These are phyloP conservation scores for Asarcornis scutulata DNA, from an alignment of 2,113 vertebrate species.

Conservation along the genomic window DNA sequence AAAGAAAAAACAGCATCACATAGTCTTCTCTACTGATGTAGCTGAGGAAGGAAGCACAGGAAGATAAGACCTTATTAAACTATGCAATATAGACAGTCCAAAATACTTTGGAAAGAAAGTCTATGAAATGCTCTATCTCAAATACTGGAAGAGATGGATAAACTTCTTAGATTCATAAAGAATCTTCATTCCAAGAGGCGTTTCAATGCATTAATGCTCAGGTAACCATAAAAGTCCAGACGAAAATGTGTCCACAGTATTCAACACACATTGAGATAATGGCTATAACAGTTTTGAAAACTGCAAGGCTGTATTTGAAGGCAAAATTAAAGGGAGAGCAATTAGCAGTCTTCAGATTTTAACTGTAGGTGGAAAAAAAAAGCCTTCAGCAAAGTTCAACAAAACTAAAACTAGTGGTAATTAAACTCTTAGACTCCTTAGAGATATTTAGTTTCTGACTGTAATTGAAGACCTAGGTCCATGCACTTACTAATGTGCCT, in stretches of 20 bases:
- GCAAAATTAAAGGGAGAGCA: not conserved
- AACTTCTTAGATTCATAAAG: no score
- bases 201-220: no score
- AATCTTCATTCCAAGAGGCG: no score
- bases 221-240: no score
- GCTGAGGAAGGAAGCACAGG: not conserved
- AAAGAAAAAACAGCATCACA: not conserved
- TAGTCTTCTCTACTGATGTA: not conserved
- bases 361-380: not conserved
- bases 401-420: constrained; percentile 12
- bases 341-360: constrained; percentile 6
- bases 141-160: not conserved
- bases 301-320: constrained; percentile 20
- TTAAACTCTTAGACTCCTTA: not conserved
- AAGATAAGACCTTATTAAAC: not conserved
- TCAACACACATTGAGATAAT: not conserved
- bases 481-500: not conserved
- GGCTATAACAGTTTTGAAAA: constrained; percentile 10
- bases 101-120: not conserved
- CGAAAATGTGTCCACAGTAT: no score
- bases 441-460: not conserved
- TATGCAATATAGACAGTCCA: not conserved
- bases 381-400: constrained; percentile 3
- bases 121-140: not conserved
- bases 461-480: not conserved